Base-by-base conservation (phyloP, 2,113 vertebrate species). In the Ursus arctos region DNA sequence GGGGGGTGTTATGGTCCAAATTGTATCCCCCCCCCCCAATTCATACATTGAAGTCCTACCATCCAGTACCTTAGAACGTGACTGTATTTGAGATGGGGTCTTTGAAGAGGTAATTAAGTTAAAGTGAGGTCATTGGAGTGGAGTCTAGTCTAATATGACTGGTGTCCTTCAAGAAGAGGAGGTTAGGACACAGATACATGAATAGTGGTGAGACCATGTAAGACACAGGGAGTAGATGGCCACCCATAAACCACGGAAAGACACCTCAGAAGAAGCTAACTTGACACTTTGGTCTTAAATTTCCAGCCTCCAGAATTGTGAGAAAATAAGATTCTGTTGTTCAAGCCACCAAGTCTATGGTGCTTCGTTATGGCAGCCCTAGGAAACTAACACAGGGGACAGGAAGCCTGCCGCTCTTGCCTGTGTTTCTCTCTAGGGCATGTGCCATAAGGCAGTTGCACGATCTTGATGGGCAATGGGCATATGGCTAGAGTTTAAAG, bases 391-490 rank as follows among this genome's bases (percentile, higher is more conserved):
- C 61, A 19, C 8, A 13, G 22, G 21, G 40, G 0, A 40, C 40
- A 8, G 57, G 49, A 69, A 51, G 11, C 28, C 92, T 72, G 24
- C 26, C 28, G 6, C n/a, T 63, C 40, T 24, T 51, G 24, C 15
- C 19, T 5, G 1, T 7, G 14, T 77, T 82, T 83, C 80, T 81
- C 15, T 18, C 49, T 5, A 10, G 31, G 49, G 53, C 4, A 4
- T 7, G 2, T 6, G 21, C 16, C 21, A 0, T 6, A 12, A 24
- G 14, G 53, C 21, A 55, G 28, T 26, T n/a, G 10, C 51, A 1
- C 24, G 69, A 61, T 26, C 36, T 15, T 6, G 43, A 0, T 13
- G 84, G 71, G 18, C 53, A 53, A 4, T 22, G 9, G 83, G 51
- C 49, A 16, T 43, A 12, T 14, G 57, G 22, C 57, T 71, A 53